Evolutionary conservation across 1,140 invertebrate genomes (phyloP).

Genomic region (Macrobrachium rosenbergii): DNA sequence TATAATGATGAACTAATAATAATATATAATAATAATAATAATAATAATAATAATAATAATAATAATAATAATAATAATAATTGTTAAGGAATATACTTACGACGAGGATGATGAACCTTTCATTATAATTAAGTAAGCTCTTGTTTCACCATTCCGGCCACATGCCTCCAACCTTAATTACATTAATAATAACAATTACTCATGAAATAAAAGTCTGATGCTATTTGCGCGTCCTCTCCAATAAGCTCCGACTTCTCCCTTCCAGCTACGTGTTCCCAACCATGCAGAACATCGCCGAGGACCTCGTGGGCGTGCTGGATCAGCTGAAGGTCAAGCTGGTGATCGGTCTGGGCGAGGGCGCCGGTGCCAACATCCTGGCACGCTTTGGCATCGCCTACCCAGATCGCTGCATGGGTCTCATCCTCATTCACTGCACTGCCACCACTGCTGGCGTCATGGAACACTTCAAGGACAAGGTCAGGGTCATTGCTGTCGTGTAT

Average conservation of each 20-base stretch:
- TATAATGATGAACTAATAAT: no score
- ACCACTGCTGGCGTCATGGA: constrained; percentile 89
- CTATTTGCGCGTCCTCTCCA: not conserved
- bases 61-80: no score
- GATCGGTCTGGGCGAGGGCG: constrained; percentile 89
- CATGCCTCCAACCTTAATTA: no score
- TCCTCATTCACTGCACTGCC: constrained; percentile 89
- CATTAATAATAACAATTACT: no score
- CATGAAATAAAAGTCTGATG: not conserved
- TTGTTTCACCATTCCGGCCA: no score
- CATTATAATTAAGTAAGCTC: no score
- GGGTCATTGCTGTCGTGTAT: not conserved
- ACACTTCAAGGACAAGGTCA: constrained; percentile 79
- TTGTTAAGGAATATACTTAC: no score
- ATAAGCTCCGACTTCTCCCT: not conserved
- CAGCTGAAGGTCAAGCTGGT: constrained; percentile 84
- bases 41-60: no score
- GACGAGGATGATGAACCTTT: no score
- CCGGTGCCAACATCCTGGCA: constrained; percentile 89
- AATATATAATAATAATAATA: no score
- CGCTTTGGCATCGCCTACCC: constrained; percentile 87
- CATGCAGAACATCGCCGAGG: constrained; percentile 86
- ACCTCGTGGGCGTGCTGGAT: constrained; percentile 85
- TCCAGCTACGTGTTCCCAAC: constrained; percentile 84
- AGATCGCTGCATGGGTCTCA: constrained; percentile 80